phyloP scores from a whole-genome alignment of 2,888 invertebrate genomes.

The Tenthredo distinguenda region DNA sequence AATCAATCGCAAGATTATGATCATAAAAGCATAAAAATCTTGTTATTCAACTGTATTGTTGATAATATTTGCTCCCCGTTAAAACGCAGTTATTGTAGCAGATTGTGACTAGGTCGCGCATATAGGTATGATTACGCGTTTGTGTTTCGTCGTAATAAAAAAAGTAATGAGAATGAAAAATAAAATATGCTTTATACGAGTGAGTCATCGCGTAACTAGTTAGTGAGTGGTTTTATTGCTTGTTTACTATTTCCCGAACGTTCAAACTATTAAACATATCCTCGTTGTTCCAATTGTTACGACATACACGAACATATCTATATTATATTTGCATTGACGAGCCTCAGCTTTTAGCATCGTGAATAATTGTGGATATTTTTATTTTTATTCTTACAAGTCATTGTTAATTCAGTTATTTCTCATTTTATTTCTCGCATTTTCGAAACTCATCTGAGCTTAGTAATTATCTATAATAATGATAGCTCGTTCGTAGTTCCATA shows the following conservation, averaged over 20 bases:
- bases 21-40: not conserved
- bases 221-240: constrained; percentile 17
- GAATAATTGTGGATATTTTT: not conserved
- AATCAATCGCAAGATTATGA: not conserved
- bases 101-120: not conserved
- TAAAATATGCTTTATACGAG: not conserved
- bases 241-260: constrained; percentile 16
- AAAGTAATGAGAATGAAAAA: not conserved
- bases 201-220: constrained; percentile 12
- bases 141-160: not conserved
- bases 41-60: constrained; percentile 4
- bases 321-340: not conserved
- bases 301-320: constrained; percentile 1
- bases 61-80: not conserved
- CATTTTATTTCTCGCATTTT: not conserved
- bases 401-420: not conserved
- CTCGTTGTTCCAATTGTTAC: not conserved
- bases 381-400: not conserved
- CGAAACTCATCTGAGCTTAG: not conserved
- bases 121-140: not conserved
- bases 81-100: not conserved
- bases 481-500: not conserved
- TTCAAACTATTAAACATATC: constrained; percentile 13
- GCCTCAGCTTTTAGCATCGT: not conserved
- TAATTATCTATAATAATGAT: not conserved